Base-by-base conservation (phyloP, 2,888 invertebrate genomes). In the Ptilodon capucinus region DNA sequence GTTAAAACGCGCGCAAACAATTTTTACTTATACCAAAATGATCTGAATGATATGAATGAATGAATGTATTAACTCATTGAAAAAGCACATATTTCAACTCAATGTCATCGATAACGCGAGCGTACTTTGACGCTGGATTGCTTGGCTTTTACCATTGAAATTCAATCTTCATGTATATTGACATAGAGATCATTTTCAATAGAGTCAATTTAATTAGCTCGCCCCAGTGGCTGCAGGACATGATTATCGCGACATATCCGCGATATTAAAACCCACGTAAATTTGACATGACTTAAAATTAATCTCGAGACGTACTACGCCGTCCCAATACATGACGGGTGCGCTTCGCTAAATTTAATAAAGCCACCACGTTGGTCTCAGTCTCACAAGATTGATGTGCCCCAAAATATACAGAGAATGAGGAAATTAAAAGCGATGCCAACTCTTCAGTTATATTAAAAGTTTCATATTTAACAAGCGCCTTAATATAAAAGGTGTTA, bases 341-440 rank as follows among this genome's bases (percentile, higher is more conserved):
- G 65, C 66, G 77, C 73, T 76, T 75, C 68, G 65, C 68, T 71
- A 76, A 83, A 85, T 87, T 87, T 88, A 88, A 88, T 88, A 88
- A 86, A 86, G 68, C 67, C 61, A 66, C 68, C 65, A 70, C 64
- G 60, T 64, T 74, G 71, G 74, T 77, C 70, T n/a, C 68, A 69
- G 62, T 63, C 71, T 68, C 64, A 64, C 57, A 84, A 86, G 87
- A 88, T 88, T 87, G 86, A 88, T 87, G 86, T 77, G 69, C 59
- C 68, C 57, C 74, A 74, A 74, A 74, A 76, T 65, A 67, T 65
- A 68, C 59, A 67, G 70, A 62, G 68, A 72, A 69, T 63, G 75
- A 72, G 69, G 68, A 75, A 80, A 79, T 81, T 79, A 77, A 79
- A 71, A 76, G 61, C 65, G 67, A 72, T 73, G 72, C 69, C 70